Evolutionary conservation across 1,140 invertebrate species (phyloP).

Genomic region (Archegozetes longisetosus): DNA sequence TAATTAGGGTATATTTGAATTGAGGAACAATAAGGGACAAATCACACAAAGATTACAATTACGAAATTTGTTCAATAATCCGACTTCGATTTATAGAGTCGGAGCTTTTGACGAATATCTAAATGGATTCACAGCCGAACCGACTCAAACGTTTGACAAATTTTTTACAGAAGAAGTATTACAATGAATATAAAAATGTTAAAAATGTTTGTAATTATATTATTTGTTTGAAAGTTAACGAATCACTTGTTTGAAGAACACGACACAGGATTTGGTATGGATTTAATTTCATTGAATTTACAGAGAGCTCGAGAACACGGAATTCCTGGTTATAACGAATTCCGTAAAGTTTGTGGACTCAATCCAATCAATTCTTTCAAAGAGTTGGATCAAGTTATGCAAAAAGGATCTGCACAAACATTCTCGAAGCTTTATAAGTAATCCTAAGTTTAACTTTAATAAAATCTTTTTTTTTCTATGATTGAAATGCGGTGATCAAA

Average conservation of each 20-base stretch:
- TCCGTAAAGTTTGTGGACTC: constrained; percentile 61
- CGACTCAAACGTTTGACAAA: constrained; percentile 46
- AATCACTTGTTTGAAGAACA: constrained; percentile 69
- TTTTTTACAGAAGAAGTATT: constrained; percentile 46
- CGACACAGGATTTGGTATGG: constrained; percentile 31
- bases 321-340: constrained; percentile 59
- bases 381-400: constrained; percentile 52
- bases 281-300: constrained; percentile 41
- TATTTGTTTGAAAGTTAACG: constrained; percentile 42
- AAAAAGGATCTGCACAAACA: constrained; percentile 7
- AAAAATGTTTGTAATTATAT: background rate
- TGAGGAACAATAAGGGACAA: constrained; percentile 13
- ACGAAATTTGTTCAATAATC: constrained; percentile 18
- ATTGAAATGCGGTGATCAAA: too few species aligned
- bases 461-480: background rate
- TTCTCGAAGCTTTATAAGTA: constrained; percentile 15
- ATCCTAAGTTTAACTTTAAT: constrained; percentile 31
- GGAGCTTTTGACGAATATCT: constrained; percentile 19
- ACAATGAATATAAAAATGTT: background rate
- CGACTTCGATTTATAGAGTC: constrained; percentile 12
- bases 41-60: constrained; percentile 8
- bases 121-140: constrained; percentile 21
- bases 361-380: constrained; percentile 50
- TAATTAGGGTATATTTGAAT: constrained; percentile 14
- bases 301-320: constrained; percentile 69